Percentiles rank a stretch among this genome's conserved stretches.
Evolutionary conservation across 2,888 invertebrate genomes (phyloP).

Genomic region (Conomelus anceps): DNA sequence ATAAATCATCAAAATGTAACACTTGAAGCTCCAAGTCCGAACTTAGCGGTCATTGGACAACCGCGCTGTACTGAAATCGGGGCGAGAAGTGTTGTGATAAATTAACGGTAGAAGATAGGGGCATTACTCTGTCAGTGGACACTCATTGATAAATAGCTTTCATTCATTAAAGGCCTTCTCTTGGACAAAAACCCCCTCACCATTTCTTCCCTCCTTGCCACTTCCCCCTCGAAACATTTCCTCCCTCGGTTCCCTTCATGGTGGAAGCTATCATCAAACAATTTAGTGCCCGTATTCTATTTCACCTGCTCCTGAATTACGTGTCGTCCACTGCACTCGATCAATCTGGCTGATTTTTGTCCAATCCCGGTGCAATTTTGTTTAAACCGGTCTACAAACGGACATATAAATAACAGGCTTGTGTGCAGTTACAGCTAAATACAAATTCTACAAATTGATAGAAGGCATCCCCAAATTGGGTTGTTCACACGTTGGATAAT

Average conservation of each 20-base stretch:
- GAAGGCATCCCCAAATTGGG: not conserved
- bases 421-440: not conserved
- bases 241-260: no score
- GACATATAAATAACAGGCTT: not conserved
- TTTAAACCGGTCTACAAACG: not conserved
- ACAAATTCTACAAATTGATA: not conserved
- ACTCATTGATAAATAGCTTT: not conserved
- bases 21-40: not conserved
- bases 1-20: not conserved
- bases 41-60: not conserved
- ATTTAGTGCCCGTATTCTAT: not conserved
- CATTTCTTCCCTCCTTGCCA: no score
- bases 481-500: not conserved
- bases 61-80: not conserved
- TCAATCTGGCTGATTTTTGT: not conserved
- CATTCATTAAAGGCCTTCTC: not conserved
- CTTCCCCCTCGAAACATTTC: not conserved
- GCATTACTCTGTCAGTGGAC: not conserved
- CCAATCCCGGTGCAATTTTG: not conserved
- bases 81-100: not conserved
- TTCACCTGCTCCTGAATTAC: not conserved
- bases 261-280: not conserved
- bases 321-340: not conserved
- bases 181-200: not conserved
- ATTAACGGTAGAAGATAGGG: not conserved